Evolutionary conservation across 92 coral and sea anemone species (phyloP).

Genomic region (Epizoanthus scotinus): DNA sequence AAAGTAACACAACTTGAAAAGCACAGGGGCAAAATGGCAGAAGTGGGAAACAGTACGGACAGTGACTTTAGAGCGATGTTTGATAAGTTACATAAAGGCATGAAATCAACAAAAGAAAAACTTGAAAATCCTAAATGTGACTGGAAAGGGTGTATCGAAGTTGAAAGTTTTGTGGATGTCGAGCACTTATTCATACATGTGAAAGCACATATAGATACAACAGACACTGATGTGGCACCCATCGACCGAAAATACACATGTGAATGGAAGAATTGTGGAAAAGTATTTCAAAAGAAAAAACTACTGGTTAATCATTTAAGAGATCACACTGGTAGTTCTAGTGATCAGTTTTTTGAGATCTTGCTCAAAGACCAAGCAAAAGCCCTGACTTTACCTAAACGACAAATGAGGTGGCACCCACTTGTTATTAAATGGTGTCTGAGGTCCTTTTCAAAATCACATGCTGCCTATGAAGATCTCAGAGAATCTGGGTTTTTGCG

Average conservation of each 20-base stretch:
- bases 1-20: slow-evolving; percentile 47
- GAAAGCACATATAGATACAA: slow-evolving; percentile 21
- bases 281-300: slow-evolving; percentile 41
- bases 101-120: slow-evolving; percentile 30
- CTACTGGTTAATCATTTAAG: slow-evolving; percentile 49
- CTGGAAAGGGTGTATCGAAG: slow-evolving; percentile 39
- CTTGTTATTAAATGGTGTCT: slow-evolving; percentile 51
- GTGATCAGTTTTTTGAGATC: slow-evolving; percentile 45
- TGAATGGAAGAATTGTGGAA: slow-evolving; percentile 47
- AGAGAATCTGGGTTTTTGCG: slow-evolving; percentile 45
- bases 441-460: slow-evolving; percentile 44
- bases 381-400: slow-evolving; percentile 49
- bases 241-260: slow-evolving; percentile 37
- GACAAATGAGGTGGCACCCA: slow-evolving; percentile 70
- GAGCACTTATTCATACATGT: slow-evolving; percentile 45
- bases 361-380: slow-evolving; percentile 63
- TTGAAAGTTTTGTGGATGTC: slow-evolving; percentile 35
- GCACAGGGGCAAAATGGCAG: slow-evolving; percentile 39
- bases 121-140: slow-evolving; percentile 42
- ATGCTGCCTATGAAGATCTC: slow-evolving; percentile 41
- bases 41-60: slow-evolving; percentile 47
- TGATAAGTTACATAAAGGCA: slow-evolving; percentile 32
- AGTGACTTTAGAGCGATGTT: slow-evolving; percentile 45
- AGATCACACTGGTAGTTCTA: slow-evolving; percentile 50
- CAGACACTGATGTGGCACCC: slow-evolving; percentile 32